A percentile compares a stretch with the other conserved stretches of the same genome.
Conservation (phyloP, 1,140 invertebrate genomes). For the Lepidostoma basale region DNA sequence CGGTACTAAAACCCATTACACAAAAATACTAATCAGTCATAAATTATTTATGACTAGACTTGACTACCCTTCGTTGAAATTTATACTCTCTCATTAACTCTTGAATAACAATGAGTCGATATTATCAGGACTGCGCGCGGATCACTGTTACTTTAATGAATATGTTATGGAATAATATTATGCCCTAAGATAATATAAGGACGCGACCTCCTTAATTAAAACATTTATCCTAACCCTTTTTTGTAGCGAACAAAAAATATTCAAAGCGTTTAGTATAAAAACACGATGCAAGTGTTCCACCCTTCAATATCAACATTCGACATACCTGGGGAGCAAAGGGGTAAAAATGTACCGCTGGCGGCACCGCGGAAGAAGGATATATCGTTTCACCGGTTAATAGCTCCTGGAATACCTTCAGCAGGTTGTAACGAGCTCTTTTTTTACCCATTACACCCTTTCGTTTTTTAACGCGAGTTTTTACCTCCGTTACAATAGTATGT, state of each 20-base stretch:
- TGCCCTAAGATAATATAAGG: slow-evolving; percentile 31
- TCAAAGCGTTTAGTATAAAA: slow-evolving; percentile 28
- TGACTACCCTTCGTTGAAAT: slow-evolving; percentile 42
- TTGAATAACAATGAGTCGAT: slow-evolving; percentile 44
- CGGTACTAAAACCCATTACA: slow-evolving; percentile 21
- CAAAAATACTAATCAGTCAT: slow-evolving; percentile 41
- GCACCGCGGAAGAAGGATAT: slow-evolving; percentile 39
- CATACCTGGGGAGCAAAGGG: slow-evolving; percentile 28
- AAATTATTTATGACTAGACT: slow-evolving; percentile 44
- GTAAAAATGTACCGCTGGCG: slow-evolving; percentile 17
- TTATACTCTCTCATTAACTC: slow-evolving; percentile 45
- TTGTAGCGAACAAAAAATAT: slow-evolving; percentile 9
- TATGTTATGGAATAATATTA: slow-evolving; percentile 41
- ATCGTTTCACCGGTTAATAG: slow-evolving; percentile 39
- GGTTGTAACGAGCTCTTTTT: slow-evolving; percentile 46
- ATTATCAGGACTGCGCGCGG: slow-evolving; percentile 24
- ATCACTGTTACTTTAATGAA: slow-evolving; percentile 37
- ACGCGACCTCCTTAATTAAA: slow-evolving; percentile 43
- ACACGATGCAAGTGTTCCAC: slow-evolving; percentile 18
- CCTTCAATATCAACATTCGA: slow-evolving; percentile 9
- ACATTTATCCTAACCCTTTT: slow-evolving; percentile 45
- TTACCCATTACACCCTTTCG: slow-evolving; percentile 45
- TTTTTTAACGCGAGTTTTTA: slow-evolving; percentile 36
- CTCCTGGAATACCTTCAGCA: slow-evolving; percentile 41
- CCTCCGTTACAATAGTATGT: slow-evolving; percentile 29